These are phyloP conservation scores for Tetragnatha versicolor DNA, from an alignment of 1,140 invertebrate genomes.

Conservation along the genomic window DNA sequence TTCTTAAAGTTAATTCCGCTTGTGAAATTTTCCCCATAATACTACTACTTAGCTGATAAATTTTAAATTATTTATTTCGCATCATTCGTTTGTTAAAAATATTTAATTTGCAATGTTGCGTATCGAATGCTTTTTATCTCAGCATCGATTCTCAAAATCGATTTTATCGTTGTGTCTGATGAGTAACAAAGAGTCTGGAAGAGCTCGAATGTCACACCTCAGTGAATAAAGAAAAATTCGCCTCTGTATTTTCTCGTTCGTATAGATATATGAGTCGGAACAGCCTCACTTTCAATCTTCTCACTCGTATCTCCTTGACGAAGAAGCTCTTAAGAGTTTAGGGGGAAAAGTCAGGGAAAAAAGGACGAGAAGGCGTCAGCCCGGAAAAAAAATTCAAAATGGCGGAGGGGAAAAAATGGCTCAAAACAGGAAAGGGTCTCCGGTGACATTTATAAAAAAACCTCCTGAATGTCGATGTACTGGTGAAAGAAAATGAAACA, in stretches of 20 bases:
- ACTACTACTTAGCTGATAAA: no score
- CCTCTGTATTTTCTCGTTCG: background rate
- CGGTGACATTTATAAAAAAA: conserved; percentile 24
- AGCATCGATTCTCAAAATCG: no score
- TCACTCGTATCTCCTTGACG: conserved; percentile 12
- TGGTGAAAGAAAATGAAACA: conserved; percentile 33
- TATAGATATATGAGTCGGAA: conserved; percentile 11
- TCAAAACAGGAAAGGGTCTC: background rate
- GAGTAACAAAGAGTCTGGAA: no score
- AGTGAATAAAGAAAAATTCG: background rate
- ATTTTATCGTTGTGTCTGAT: no score
- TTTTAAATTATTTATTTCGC: no score
- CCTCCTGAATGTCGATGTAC: conserved; percentile 20
- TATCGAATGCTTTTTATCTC: no score
- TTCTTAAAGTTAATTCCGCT: no score
- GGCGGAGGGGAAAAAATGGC: background rate
- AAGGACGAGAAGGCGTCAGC: background rate
- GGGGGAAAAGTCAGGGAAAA: background rate
- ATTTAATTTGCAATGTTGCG: no score
- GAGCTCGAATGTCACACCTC: no score
- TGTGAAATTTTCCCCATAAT: no score
- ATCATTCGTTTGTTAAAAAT: no score
- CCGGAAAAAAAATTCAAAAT: background rate
- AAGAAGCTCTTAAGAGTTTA: background rate
- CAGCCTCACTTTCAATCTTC: conserved; percentile 33